A percentile compares a stretch with the other conserved stretches of the same genome.
Evolutionary conservation across 92 coral and sea anemone genomes (phyloP).

Genomic region (Umimayanthus kanabou): DNA sequence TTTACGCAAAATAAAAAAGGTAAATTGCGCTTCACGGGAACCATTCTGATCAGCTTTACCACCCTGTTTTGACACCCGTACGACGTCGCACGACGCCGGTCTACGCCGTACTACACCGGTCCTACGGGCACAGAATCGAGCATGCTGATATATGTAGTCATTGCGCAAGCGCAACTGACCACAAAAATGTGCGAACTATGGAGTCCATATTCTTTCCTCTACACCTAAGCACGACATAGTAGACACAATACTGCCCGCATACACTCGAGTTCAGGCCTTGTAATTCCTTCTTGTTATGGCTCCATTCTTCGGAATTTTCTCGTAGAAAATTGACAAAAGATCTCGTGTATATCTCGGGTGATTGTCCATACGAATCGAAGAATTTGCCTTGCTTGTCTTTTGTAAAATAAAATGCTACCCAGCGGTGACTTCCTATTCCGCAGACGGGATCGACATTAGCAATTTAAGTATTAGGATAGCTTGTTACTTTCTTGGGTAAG

Average conservation of each 20-base stretch:
- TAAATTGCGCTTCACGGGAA: no score
- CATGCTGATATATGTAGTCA: no score
- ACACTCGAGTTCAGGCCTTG: slow-evolving; percentile 51
- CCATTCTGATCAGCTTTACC: no score
- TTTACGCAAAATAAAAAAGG: no score
- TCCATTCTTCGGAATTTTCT: slow-evolving; percentile 34
- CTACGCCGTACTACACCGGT: no score
- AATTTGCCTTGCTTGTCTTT: slow-evolving; percentile 54
- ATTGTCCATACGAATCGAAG: slow-evolving; percentile 56
- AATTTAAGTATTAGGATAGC: slow-evolving; percentile 49
- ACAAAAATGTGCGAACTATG: slow-evolving; percentile 55
- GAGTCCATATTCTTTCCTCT: slow-evolving; percentile 45
- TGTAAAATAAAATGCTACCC: slow-evolving; percentile 58
- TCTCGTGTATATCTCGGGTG: slow-evolving; percentile 43
- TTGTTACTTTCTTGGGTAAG: slow-evolving; percentile 35
- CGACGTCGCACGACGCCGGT: no score
- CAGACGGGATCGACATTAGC: slow-evolving; percentile 52
- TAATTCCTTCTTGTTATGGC: slow-evolving; percentile 13
- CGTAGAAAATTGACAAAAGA: slow-evolving; percentile 39
- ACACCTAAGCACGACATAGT: slow-evolving; percentile 48
- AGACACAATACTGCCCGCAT: slow-evolving; percentile 63
- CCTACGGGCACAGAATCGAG: no score
- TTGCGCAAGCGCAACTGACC: no score
- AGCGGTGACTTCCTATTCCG: slow-evolving; percentile 51
- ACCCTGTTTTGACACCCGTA: no score